A percentile compares a stretch with the other conserved stretches of the same genome.
phyloP scores from a whole-genome alignment of 2,888 invertebrate species.

The Timandra comae region DNA sequence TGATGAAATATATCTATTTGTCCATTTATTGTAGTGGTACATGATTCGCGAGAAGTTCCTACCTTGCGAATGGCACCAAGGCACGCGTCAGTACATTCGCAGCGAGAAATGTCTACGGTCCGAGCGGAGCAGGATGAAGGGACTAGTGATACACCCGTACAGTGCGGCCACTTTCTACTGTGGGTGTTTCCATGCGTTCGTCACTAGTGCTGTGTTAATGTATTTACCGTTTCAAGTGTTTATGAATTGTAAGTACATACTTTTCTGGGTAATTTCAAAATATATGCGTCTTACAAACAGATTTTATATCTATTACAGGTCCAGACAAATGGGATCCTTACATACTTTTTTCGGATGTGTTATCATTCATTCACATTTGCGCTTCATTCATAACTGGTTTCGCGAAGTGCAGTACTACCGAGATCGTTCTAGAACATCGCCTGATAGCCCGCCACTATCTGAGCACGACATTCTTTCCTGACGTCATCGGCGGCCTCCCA shows the following conservation, averaged over 20 bases:
- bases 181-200: constrained; percentile 28
- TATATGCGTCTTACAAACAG: no score
- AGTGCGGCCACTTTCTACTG: constrained; percentile 43
- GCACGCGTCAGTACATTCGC: constrained; percentile 31
- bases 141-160: constrained; percentile 49
- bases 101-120: constrained; percentile 34
- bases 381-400: constrained; percentile 48
- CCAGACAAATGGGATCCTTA: constrained; percentile 33
- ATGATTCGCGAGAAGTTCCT: constrained; percentile 21
- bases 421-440: constrained; percentile 34
- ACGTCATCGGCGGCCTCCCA: constrained; percentile 38
- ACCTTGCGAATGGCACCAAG: constrained; percentile 41
- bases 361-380: constrained; percentile 38
- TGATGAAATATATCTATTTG: no score
- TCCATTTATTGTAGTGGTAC: constrained; percentile 17
- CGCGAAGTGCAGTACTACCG: constrained; percentile 37
- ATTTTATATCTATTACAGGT: constrained; percentile 30
- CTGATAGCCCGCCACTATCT: constrained; percentile 39
- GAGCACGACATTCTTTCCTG: constrained; percentile 30
- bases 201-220: constrained; percentile 25
- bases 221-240: constrained; percentile 51
- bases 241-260: constrained; percentile 38
- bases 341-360: constrained; percentile 36
- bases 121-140: constrained; percentile 34
- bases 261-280: no score